Evolutionary conservation across 2,113 vertebrate species (phyloP), one percentile per base, ranked within the genome.

Genomic region (Perca fluviatilis): DNA sequence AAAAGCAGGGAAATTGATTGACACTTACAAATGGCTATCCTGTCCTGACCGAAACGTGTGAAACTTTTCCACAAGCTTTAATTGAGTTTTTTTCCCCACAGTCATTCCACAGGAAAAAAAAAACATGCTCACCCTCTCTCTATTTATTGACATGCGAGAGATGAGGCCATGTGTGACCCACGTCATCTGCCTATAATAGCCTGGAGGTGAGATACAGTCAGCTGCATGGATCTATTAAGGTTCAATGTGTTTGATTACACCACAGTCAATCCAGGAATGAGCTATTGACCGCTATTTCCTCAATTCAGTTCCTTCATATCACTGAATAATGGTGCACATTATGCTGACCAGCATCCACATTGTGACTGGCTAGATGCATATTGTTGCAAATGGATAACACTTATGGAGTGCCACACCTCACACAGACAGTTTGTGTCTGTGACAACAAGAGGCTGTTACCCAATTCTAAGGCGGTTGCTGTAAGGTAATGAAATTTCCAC

Each of bases 401-500:
- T 92, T 89, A 88, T 68, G 84, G 71, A 77, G 80, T 91, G 91
- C 93, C 91, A 83, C 88, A 84, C 88, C 89, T 91, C 89, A 86
- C 75, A 63, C 90, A 92, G 85, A 84, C 74, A 9, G 74, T 85
- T 91, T 87, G 86, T 82, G 86, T 83, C 90, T 86, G 80, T 94
- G 92, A 90, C 91, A 90, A 92, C 92, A 92, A 87, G 88, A 91
- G 87, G 86, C 94, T 89, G 90, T 95, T 93, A 92, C 93, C 94
- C 93, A 87, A 87, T 93, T 94, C 90, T 91, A 86, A 92, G 90
- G 85, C 90, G 54, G 86, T 87, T 83, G 89, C 86, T 91, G 89
- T 89, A 91, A 94, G 90, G 92, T 94, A 95, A 95, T 95, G 94
- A 93, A 88, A 95, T 95, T 95, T 95, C 90, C 94, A 93, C 91